Evolutionary conservation across 2,113 vertebrate species (phyloP).

Genomic region (Pollimyrus isidori): DNA sequence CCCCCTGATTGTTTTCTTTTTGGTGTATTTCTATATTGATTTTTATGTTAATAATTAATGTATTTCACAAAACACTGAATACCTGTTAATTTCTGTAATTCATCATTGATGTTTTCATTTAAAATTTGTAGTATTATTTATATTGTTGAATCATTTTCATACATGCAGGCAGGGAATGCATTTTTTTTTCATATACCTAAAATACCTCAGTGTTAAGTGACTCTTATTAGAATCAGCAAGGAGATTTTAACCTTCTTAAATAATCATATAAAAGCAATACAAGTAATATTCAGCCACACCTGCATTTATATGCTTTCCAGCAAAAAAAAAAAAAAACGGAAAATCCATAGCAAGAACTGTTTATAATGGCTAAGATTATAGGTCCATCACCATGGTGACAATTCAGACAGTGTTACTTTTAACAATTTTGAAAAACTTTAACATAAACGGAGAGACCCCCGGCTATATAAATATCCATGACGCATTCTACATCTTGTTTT

Average conservation of each 20-base stretch:
- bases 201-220: not conserved
- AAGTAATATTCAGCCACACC: slow-evolving; percentile 35
- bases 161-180: not conserved
- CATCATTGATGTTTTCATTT: not conserved
- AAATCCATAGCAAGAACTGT: slow-evolving; percentile 32
- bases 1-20: not conserved
- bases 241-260: slow-evolving; percentile 19
- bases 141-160: not conserved
- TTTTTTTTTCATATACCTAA: not conserved
- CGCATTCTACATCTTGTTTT: not conserved
- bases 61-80: not conserved
- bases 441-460: not conserved
- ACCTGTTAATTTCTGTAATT: not conserved
- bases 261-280: slow-evolving; percentile 21
- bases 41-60: not conserved
- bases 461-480: not conserved
- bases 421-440: slow-evolving; percentile 39
- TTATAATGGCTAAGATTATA: slow-evolving; percentile 57
- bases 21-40: not conserved
- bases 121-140: not conserved
- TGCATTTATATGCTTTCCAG: slow-evolving; percentile 47
- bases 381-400: slow-evolving; percentile 63
- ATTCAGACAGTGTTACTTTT: slow-evolving; percentile 52
- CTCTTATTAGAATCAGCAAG: not conserved
- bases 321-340: not conserved